phyloP scores from a whole-genome alignment of 2,797 vertebrate species.

The Spondyliosoma cantharus region DNA sequence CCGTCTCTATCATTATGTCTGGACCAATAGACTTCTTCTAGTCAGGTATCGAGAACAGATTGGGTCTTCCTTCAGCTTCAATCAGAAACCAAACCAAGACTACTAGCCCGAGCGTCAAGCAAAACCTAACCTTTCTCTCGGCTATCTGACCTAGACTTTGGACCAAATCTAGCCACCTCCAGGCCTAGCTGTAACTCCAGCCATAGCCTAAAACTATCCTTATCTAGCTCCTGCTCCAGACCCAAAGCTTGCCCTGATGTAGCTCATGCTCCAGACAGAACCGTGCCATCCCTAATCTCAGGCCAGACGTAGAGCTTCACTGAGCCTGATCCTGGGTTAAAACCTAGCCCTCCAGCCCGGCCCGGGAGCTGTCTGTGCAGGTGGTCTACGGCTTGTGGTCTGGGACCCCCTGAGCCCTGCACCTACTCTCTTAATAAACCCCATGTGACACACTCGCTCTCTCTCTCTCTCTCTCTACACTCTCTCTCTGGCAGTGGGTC shows the following conservation, averaged over 20 bases:
- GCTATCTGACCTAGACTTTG: too few relatives aligned
- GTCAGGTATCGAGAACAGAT: neutral
- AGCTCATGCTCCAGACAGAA: neutral
- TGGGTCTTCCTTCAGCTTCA: too few relatives aligned
- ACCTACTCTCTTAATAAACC: conserved; percentile 47
- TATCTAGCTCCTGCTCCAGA: neutral
- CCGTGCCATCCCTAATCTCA: neutral
- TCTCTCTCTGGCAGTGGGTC: conserved; percentile 41
- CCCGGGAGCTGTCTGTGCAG: conserved; percentile 33
- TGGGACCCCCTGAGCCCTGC: conserved; percentile 28
- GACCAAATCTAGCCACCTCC: neutral
- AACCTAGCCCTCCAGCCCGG: neutral
- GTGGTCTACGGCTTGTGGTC: conserved; percentile 27
- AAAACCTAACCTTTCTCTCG: neutral
- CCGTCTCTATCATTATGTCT: too few relatives aligned
- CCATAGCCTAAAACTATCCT: neutral
- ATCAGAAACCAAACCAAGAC: too few relatives aligned
- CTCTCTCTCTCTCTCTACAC: conserved; percentile 22
- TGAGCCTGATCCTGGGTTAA: neutral
- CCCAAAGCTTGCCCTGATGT: neutral
- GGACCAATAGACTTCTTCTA: too few relatives aligned
- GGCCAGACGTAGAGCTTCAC: neutral
- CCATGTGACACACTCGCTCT: conserved; percentile 52
- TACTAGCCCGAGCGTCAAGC: too few relatives aligned
- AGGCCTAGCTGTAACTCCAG: neutral